A percentile compares a stretch with the other conserved stretches of the same genome.
These are phyloP conservation scores for Misgurnus anguillicaudatus DNA, from an alignment of 2,113 vertebrate genomes.

Conservation along the genomic window DNA sequence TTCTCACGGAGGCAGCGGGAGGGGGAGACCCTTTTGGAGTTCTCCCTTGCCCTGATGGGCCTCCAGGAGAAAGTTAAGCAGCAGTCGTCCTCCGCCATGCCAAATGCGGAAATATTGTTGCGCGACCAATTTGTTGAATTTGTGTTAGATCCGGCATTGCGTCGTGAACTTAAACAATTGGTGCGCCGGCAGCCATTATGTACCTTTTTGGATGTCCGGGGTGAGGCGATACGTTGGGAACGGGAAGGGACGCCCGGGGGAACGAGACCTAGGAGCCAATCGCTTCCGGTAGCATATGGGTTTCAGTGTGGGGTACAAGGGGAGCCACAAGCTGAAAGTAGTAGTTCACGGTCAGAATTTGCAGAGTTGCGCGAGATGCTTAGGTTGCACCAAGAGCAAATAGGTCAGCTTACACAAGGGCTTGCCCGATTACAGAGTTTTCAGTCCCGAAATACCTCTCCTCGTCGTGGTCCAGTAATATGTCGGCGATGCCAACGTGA, in stretches of 20 bases:
- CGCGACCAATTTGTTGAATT: background rate
- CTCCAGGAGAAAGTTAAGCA: too few species aligned
- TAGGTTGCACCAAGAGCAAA: too few species aligned
- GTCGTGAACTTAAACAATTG: background rate
- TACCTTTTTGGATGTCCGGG: background rate
- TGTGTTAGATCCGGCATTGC: background rate
- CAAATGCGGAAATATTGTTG: background rate
- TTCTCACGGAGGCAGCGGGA: too few species aligned
- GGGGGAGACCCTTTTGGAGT: too few species aligned
- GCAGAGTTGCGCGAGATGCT: too few species aligned
- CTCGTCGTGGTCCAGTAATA: too few species aligned
- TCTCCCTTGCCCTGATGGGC: too few species aligned
- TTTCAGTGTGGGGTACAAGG: background rate
- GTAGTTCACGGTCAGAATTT: background rate
- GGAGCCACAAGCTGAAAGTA: background rate
- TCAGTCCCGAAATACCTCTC: too few species aligned
- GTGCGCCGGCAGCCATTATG: background rate
- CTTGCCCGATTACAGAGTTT: too few species aligned
- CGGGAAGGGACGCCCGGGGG: background rate
- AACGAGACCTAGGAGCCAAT: background rate
- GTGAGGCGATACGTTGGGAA: background rate
- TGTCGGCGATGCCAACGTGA: too few species aligned
- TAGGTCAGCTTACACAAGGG: too few species aligned
- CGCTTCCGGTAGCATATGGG: background rate
- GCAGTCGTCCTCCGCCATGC: too few species aligned